These are phyloP conservation scores for Chrysochloris asiatica DNA, from an alignment of 2,113 vertebrate species.

Conservation along the genomic window DNA sequence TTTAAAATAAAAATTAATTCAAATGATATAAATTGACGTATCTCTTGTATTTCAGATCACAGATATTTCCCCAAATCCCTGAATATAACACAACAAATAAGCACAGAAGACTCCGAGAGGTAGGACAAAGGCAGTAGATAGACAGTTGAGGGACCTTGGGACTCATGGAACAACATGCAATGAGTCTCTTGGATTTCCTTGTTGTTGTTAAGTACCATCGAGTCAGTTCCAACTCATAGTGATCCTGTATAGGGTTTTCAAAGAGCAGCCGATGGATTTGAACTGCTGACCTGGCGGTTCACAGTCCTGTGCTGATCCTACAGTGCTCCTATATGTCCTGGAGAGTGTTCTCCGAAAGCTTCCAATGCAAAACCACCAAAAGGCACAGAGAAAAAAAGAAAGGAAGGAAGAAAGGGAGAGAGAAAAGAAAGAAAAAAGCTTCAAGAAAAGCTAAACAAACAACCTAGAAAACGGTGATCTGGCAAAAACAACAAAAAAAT, in stretches of 20 bases:
- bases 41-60: constrained; percentile 15
- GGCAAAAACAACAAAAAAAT: not conserved
- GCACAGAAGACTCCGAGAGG: not conserved
- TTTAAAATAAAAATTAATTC: constrained; percentile 46
- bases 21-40: constrained; percentile 34
- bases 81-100: constrained; percentile 22
- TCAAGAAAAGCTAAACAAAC: not conserved
- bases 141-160: not conserved
- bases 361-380: not conserved
- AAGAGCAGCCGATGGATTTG: too few species aligned
- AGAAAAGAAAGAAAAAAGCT: not conserved
- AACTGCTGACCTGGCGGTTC: too few species aligned
- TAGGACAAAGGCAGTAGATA: not conserved
- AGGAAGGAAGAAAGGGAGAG: not conserved
- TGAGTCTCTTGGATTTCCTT: not conserved
- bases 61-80: not conserved
- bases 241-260: too few species aligned
- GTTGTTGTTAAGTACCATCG: too few species aligned
- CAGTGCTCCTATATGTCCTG: not conserved
- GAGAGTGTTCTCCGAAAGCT: not conserved
- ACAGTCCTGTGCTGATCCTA: too few species aligned
- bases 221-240: too few species aligned
- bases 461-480: not conserved
- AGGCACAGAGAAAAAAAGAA: not conserved
- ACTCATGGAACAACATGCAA: not conserved